A percentile compares a stretch with the other conserved stretches of the same genome.
phyloP scores from a whole-genome alignment of 1,140 invertebrate genomes.

The Microplitis mediator region DNA sequence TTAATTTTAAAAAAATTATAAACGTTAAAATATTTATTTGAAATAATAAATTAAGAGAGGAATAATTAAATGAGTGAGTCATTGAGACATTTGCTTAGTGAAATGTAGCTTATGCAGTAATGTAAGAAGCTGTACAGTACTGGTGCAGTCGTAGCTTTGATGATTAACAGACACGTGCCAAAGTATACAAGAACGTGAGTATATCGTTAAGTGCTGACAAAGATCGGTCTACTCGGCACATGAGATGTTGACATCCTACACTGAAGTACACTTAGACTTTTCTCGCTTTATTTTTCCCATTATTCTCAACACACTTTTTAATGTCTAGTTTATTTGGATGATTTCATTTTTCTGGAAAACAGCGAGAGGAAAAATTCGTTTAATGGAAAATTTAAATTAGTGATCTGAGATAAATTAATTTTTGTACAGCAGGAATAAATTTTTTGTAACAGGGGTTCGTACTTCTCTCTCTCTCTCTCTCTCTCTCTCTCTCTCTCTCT shows the following conservation, averaged over 20 bases:
- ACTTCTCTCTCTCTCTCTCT: too few relatives aligned
- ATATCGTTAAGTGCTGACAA: constrained; percentile 22
- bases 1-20: too few relatives aligned
- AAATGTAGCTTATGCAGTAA: background rate
- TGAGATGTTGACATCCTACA: background rate
- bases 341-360: too few relatives aligned
- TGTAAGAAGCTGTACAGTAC: background rate
- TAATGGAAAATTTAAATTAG: too few relatives aligned
- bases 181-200: background rate
- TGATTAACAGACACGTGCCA: constrained; percentile 28
- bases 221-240: background rate
- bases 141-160: constrained; percentile 16
- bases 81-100: constrained; percentile 1
- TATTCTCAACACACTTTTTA: background rate
- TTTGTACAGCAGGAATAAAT: too few relatives aligned
- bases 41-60: too few relatives aligned
- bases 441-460: too few relatives aligned
- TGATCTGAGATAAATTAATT: too few relatives aligned
- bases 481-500: too few relatives aligned
- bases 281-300: constrained; percentile 5
- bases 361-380: too few relatives aligned
- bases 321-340: too few relatives aligned
- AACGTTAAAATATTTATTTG: too few relatives aligned
- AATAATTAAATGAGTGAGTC: background rate
- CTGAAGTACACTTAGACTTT: background rate